Evolutionary conservation across 2,797 vertebrate genomes (phyloP), one percentile per base, ranked within the genome.

Genomic region (Clarias platycephalus): DNA sequence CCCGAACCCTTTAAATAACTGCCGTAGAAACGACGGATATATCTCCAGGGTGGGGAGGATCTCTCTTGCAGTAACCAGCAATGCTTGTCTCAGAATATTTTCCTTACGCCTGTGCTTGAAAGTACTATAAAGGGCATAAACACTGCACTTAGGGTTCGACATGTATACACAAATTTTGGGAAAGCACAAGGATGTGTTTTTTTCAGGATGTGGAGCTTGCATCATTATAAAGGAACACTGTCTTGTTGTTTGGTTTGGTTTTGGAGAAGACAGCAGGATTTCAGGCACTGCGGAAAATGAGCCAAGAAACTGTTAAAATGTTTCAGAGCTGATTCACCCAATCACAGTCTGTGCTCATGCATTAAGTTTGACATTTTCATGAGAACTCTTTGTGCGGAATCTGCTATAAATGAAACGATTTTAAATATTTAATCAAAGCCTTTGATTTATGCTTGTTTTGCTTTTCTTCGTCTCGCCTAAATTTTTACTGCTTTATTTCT

Each of bases 231-330:
- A 79, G 15, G 5, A 44, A 77, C 63, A 49, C 2, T 0, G 22
- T n/a, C 37, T 20, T 12, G 34, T 18, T 28, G 77, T 64, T 64
- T 64, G 9, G 22, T 6, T 49, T 49, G 49, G 74, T 60, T 79
- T 49, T 6, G 15, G 37, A 12, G 15, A 44, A 2, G 34, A 79
- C 13, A 62, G 77, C 49, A 80, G 28, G 44, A 37, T 77, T 34
- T 77, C 55, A 34, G 31, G 6, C 57, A 5, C 60, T 3, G 57
- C 12, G 2, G 75, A 60, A 44, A 44, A 28, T 28, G 37, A n/a
- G 37, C 77, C 77, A 64, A 28, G 77, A 64, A 49, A 64, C 77
- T 80, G 37, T 40, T 62, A 16, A 62, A n/a, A 78, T 40, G 57
- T 44, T 78, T 80, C 37, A 20, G 37, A 28, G 60, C 58, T 28